Evolutionary conservation across 2,797 vertebrate genomes (phyloP).

Genomic region (Pseudotriccus pelzelni): DNA sequence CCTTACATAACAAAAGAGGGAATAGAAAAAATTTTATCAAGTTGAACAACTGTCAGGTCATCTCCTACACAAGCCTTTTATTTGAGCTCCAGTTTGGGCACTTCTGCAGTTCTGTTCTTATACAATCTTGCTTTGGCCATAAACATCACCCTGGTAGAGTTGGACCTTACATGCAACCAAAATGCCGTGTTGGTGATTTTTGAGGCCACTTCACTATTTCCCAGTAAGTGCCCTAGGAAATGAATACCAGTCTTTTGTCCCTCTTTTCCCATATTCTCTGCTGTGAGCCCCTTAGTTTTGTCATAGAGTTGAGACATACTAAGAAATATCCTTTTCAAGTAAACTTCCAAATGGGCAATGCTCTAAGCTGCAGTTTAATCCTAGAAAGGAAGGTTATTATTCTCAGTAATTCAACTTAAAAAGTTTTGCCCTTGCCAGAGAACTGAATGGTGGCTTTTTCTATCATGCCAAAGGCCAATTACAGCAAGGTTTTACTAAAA

Average conservation of each 20-base stretch:
- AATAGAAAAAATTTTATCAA: background rate
- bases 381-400: background rate
- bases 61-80: background rate
- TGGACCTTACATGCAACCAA: background rate
- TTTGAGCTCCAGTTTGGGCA: background rate
- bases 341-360: background rate
- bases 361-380: slow-evolving; percentile 1
- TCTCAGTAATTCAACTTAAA: slow-evolving; percentile 21
- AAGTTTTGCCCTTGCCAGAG: slow-evolving; percentile 37
- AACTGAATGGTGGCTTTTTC: slow-evolving; percentile 47
- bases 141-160: background rate
- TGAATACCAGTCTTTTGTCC: background rate
- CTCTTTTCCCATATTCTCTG: background rate
- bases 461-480: slow-evolving; percentile 34
- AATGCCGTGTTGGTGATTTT: fast-evolving
- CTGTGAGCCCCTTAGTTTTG: background rate
- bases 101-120: background rate
- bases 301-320: background rate
- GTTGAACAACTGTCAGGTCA: background rate
- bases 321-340: background rate
- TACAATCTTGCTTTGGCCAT: background rate
- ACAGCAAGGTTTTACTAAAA: slow-evolving; percentile 67
- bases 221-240: background rate
- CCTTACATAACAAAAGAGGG: background rate
- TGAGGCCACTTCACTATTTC: background rate